Percentiles rank a stretch among this genome's conserved stretches.
Conservation (phyloP, 2,113 vertebrate genomes). For the Kobus ellipsiprymnus region DNA sequence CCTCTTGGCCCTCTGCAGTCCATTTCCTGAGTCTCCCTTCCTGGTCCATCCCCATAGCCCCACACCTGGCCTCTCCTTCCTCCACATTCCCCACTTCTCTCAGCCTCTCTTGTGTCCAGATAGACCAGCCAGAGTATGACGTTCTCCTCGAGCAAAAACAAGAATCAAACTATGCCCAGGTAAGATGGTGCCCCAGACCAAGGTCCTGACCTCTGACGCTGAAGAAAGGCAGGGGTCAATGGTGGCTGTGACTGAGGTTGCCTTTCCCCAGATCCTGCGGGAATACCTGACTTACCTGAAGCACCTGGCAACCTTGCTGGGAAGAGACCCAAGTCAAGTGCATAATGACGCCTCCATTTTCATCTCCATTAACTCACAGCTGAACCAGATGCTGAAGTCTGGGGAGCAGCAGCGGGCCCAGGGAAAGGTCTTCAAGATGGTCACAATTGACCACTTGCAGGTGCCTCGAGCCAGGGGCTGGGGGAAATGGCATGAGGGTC, state of each 20-base stretch:
- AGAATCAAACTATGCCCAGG: constrained; percentile 64
- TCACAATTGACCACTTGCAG: constrained; percentile 88
- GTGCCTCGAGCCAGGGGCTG: constrained; percentile 66
- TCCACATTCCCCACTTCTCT: constrained; percentile 23
- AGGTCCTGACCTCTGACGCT: neutral
- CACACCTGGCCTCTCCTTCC: neutral
- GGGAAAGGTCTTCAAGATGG: constrained; percentile 80
- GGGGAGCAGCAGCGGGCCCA: constrained; percentile 75
- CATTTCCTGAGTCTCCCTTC: neutral
- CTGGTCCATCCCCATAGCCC: neutral
- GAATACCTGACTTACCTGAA: constrained; percentile 82
- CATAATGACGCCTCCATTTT: constrained; percentile 77
- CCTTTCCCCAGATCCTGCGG: constrained; percentile 78
- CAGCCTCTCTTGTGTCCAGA: constrained; percentile 81
- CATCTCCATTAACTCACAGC: constrained; percentile 86
- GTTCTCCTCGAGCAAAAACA: constrained; percentile 84
- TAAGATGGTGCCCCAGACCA: neutral
- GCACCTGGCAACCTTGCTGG: constrained; percentile 82
- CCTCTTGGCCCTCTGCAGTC: neutral
- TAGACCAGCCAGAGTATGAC: constrained; percentile 92
- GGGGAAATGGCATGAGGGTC: neutral
- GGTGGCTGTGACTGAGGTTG: neutral
- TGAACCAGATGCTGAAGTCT: constrained; percentile 81
- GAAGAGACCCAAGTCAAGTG: constrained; percentile 58
- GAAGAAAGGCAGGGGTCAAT: neutral